Evolutionary conservation across 2,888 invertebrate species (phyloP), one percentile per base, ranked within the genome.

Genomic region (Synergus gifuensis): DNA sequence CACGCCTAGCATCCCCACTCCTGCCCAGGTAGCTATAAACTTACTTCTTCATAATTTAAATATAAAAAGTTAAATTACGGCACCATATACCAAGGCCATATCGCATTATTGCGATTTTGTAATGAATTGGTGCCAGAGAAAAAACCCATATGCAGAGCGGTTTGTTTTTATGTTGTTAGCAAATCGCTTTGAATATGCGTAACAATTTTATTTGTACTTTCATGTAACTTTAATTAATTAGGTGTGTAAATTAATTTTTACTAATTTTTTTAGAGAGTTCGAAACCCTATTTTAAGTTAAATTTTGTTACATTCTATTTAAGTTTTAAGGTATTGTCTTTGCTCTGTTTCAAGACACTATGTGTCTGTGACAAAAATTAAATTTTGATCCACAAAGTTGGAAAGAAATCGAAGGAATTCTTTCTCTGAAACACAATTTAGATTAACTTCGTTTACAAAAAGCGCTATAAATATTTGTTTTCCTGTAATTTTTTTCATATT

Each of bases 1-100:
- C 49, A 88, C 88, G 67, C 88, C 92, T 81, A 90, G 89, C 88
- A 90, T 91, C 89, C 90, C 92, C 79, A 91, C 91, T 81, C 89
- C 91, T 49, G 88, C 89, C 76, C 92, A 92, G 89, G 92, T 92
- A 83, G 82, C 79, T n/a, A 58, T n/a, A 12, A 62, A 44, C 66
- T 66, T 28, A 36, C 16, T 76, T 5, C 62, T 7, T 12, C 11
- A 28, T 28, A 42, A n/a, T 40, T 7, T 5, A 5, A 5, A 5
- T 5, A 36, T 7, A 36, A 36, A 36, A 14, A 49, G 22, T 28
- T 54, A 44, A 1, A 64, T 14, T 58, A 8, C 28, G n/a, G 85
- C 85, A 82, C 83, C 82, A 83, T 78, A 83, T 81, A 82, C 86
- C 86, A 86, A 88, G 83, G 83, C 62, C 84, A 84, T 44, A 18